Base-by-base conservation (phyloP, 2,888 invertebrate species). In the Diarsia brunnea region DNA sequence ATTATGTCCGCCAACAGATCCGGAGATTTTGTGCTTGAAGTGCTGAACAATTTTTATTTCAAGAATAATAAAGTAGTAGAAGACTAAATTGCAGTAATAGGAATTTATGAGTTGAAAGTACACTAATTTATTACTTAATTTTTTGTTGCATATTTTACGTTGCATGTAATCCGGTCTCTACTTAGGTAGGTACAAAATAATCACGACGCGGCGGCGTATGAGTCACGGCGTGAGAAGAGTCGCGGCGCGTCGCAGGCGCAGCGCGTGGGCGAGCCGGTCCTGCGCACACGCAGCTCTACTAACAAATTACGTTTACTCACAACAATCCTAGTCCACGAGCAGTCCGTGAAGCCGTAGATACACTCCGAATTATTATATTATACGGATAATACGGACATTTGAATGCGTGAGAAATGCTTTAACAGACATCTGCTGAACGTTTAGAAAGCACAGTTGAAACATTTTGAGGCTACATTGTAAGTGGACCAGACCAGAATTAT, bases 221-320 rank as follows among this genome's bases (percentile, higher is more conserved):
- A 95, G 93, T 95, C 95, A 95, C 89, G 87, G 87, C 91, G 92
- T 92, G 93, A 92, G 93, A 94, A 93, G 92, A 92, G 90, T 87
- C 87, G 86, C 81, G 79, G 78, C 84, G 80, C 82, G 80, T 79
- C 84, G 85, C 84, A 74, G 78, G 82, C 87, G 84, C 84, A 78
- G 74, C 76, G 93, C 92, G 95, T 95, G 93, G 95, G 95, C 91
- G 94, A 93, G 82, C 95, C 90, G 81, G 95, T 94, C 89, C 88
- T 88, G 87, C 75, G 87, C 87, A 76, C 85, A 89, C 91, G 91
- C 91, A 89, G 91, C 89, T 93, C 91, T 89, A 93, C 91, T 89
- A 91, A 94, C 94, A 94, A 94, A 94, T 95, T 94, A 94, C 93
- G 91, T 93, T 93, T 94, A 92, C 93, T 92, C 89, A 86, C 87